These are phyloP conservation scores for Syngnathus typhle DNA, from an alignment of 2,113 vertebrate genomes.

Conservation along the genomic window DNA sequence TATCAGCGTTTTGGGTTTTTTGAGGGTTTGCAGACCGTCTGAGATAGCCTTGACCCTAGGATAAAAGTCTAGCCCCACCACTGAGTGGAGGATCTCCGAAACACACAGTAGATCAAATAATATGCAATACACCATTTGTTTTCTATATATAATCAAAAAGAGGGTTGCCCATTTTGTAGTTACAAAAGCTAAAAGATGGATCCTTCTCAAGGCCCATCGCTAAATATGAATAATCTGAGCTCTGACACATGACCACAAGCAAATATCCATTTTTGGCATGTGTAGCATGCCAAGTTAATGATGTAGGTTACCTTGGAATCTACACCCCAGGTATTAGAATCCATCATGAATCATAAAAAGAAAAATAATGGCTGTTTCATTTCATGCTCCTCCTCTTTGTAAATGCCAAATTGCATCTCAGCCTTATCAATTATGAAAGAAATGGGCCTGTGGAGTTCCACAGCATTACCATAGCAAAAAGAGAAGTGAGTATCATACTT, in stretches of 20 bases:
- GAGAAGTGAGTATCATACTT: conserved; percentile 34
- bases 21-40: no score
- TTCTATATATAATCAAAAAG: no score
- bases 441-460: conserved; percentile 41
- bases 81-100: no score
- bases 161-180: background rate
- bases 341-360: conserved; percentile 48
- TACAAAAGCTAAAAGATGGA: background rate
- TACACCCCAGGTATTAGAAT: conserved; percentile 46
- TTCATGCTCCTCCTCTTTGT: conserved; percentile 47
- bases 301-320: conserved; percentile 56
- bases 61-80: no score
- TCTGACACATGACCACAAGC: conserved; percentile 23
- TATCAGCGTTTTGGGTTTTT: background rate
- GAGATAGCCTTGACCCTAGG: no score
- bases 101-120: background rate
- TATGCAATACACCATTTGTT: background rate
- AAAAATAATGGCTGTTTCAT: conserved; percentile 49
- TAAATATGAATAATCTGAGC: conserved; percentile 24
- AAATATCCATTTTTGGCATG: conserved; percentile 24
- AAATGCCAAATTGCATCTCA: conserved; percentile 59
- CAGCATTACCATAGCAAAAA: conserved; percentile 21
- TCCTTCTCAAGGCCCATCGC: background rate
- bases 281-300: conserved; percentile 41
- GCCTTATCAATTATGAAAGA: conserved; percentile 64